Base-by-base conservation (phyloP, 2,113 vertebrate species). In the Notothenia rossii region DNA sequence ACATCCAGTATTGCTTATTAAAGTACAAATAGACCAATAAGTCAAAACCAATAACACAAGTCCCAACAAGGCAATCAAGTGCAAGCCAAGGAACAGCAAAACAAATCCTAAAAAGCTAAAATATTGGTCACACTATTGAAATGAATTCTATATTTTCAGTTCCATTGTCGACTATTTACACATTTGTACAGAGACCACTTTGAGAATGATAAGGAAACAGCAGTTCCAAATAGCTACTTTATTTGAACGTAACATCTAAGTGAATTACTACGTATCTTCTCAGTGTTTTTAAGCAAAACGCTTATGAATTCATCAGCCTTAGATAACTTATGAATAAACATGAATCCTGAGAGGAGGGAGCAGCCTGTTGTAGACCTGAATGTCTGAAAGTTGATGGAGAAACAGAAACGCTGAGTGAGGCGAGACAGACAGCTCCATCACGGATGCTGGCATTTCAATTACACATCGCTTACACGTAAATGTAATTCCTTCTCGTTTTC, bases 401-500 rank as follows among this genome's bases (percentile, higher is more conserved):
- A 56, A 49, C 56, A 40, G 43, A 1, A 48, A 40, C 61, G 3
- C 9, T 29, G 69, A 61, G 14, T 40, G 81, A 76, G 51, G 51
- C 22, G 70, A 67, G 46, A 82, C 76, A 68, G 49, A 74, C 68
- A 77, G 70, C 72, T 84, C 75, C 60, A 87, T 87, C 56, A 58
- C 17, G 40, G 59, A 71, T 71, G 63, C 75, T 79, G 72, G 64
- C 77, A 63, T 86, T 88, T 88, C 81, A 73, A 81, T 84, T 82
- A 74, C 46, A 78, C 71, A 48, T 77, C 63, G 69, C 58, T 81
- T 51, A 48, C 15, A 45, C 48, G 61, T 25, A 60, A 77, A 81
- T 84, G 40, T 67, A 69, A 87, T 85, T 83, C 53, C 36, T 58
- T 11, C 72, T 65, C 18, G 4, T 61, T 56, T 55, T 3, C 56